A percentile compares a stretch with the other conserved stretches of the same genome.
These are phyloP conservation scores for Elachura formosa DNA, from an alignment of 2,113 vertebrate genomes.

Conservation along the genomic window DNA sequence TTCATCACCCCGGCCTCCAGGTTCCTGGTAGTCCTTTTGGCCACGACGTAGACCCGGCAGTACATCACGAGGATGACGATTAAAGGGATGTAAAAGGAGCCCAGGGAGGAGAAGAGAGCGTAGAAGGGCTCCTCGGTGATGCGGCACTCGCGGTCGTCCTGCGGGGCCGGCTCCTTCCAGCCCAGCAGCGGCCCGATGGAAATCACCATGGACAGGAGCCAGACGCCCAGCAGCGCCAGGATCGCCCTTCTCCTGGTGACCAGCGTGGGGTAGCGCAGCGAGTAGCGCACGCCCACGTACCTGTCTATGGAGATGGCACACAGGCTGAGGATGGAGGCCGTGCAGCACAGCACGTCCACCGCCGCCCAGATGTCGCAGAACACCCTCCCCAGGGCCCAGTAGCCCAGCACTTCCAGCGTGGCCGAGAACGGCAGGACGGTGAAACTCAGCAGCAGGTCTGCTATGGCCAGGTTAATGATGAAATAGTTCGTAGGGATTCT, in stretches of 20 bases:
- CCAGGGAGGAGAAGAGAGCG: conserved; percentile 93
- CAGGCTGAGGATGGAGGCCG: conserved; percentile 93
- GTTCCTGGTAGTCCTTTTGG: conserved; percentile 94
- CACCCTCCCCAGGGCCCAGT: conserved; percentile 91
- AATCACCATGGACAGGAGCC: conserved; percentile 90
- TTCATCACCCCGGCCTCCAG: conserved; percentile 94
- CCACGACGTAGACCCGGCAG: conserved; percentile 91
- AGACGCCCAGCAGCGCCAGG: conserved; percentile 87
- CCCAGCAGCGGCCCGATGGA: conserved; percentile 95
- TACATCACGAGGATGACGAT: conserved; percentile 94
- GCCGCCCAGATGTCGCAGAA: conserved; percentile 98
- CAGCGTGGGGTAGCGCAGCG: conserved; percentile 89
- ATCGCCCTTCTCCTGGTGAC: conserved; percentile 90
- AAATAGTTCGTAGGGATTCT: conserved; percentile 96
- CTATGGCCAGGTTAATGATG: conserved; percentile 94
- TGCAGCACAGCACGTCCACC: conserved; percentile 94
- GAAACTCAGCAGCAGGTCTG: conserved; percentile 91
- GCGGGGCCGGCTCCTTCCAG: conserved; percentile 91
- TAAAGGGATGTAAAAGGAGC: conserved; percentile 95
- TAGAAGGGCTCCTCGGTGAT: conserved; percentile 96
- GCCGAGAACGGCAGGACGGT: conserved; percentile 94
- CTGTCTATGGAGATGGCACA: conserved; percentile 97
- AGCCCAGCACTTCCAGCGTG: conserved; percentile 85
- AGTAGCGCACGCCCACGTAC: conserved; percentile 92
- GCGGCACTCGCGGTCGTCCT: conserved; percentile 83